Conservation (phyloP, 2,888 invertebrate genomes). For the Andrena chrysosceles region DNA sequence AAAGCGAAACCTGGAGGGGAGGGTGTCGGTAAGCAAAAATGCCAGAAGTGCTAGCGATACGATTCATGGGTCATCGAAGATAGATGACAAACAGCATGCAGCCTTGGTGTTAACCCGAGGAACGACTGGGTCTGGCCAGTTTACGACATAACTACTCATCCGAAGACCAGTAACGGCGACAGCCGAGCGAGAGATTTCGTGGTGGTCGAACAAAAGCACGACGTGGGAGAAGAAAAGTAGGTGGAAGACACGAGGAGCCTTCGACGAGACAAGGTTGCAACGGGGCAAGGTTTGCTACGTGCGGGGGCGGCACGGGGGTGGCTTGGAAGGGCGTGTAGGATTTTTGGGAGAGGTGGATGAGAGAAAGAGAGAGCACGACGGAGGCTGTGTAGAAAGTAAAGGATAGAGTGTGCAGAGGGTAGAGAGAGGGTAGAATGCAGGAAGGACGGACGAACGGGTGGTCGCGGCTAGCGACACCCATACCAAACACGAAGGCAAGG, state of each 20-base stretch:
- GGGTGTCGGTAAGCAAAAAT: neutral
- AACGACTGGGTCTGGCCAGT: conserved; percentile 43
- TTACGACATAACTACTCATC: conserved; percentile 56
- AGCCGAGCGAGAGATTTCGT: conserved; percentile 61
- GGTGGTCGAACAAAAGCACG: conserved; percentile 61
- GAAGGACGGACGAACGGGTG: conserved; percentile 75
- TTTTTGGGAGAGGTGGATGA: conserved; percentile 10
- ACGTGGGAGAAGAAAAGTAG: conserved; percentile 63
- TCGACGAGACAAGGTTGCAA: conserved; percentile 55
- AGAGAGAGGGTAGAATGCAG: conserved; percentile 61
- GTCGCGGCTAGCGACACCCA: conserved; percentile 80
- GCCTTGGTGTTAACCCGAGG: conserved; percentile 38
- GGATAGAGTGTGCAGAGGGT: neutral
- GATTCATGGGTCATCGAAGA: neutral
- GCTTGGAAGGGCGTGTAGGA: conserved; percentile 54
- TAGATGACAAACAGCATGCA: conserved; percentile 19
- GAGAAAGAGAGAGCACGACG: conserved; percentile 25
- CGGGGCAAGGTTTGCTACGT: conserved; percentile 46
- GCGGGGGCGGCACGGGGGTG: conserved; percentile 33
- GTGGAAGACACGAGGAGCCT: conserved; percentile 59
- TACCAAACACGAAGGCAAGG: conserved; percentile 73
- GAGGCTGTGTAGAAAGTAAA: neutral
- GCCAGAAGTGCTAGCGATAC: neutral
- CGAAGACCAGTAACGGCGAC: conserved; percentile 41
- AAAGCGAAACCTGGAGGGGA: neutral